Conservation (phyloP, 2,113 vertebrate genomes). For the Oreotrochilus melanogaster region DNA sequence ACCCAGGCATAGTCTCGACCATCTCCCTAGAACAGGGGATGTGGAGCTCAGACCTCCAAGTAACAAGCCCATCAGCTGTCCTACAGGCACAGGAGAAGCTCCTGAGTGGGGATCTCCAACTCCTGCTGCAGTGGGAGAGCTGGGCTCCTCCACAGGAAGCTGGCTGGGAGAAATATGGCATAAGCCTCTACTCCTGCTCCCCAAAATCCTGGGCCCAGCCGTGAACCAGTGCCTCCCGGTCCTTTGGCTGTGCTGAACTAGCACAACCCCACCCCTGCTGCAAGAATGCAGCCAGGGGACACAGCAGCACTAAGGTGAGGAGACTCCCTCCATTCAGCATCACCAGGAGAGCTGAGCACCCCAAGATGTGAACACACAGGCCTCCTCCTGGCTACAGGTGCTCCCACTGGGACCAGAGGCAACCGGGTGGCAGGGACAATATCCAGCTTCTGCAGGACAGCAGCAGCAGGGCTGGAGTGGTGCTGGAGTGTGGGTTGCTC, state of each 20-base stretch:
- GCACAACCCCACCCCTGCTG: background rate
- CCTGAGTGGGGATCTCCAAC: background rate
- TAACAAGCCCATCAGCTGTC: background rate
- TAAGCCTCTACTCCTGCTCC: background rate
- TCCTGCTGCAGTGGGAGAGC: background rate
- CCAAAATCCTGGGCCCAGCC: background rate
- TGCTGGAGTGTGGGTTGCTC: background rate
- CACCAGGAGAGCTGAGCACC: background rate
- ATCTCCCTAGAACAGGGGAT: background rate
- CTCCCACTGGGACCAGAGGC: background rate
- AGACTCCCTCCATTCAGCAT: background rate
- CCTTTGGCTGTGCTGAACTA: background rate
- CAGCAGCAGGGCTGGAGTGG: background rate
- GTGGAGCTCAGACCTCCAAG: background rate
- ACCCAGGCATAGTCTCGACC: background rate
- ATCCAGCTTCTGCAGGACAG: fast-evolving
- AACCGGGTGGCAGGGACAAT: fast-evolving
- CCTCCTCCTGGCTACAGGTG: background rate
- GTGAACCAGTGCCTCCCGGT: background rate
- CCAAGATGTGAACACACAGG: background rate
- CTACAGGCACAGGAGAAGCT: background rate
- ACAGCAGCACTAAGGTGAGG: fast-evolving
- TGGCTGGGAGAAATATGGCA: fast-evolving
- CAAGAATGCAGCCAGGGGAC: background rate
- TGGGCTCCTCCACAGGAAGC: background rate